phyloP scores from a whole-genome alignment of 2,888 invertebrate species.

The Aethes cnicana region DNA sequence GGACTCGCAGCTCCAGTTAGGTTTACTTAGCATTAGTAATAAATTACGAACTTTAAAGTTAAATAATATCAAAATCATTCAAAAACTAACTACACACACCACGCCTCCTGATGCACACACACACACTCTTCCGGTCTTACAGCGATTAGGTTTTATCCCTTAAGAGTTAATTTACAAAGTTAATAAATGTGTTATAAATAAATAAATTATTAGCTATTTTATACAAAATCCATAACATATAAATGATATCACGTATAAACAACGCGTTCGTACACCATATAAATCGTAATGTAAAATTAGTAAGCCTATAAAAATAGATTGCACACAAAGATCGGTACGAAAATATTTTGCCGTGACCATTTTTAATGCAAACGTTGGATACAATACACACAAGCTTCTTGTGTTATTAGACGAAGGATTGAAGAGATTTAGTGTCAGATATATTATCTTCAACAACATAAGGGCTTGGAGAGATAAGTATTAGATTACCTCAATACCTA shows the following conservation, averaged over 20 bases:
- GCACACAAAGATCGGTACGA: conserved; percentile 67
- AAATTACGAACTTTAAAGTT: conserved; percentile 53
- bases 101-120: conserved; percentile 68
- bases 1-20: conserved; percentile 27
- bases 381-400: no score
- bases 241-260: conserved; percentile 67
- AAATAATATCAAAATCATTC: conserved; percentile 61
- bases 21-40: conserved; percentile 50
- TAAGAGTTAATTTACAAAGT: conserved; percentile 70
- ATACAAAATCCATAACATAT: conserved; percentile 75
- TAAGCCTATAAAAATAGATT: conserved; percentile 78
- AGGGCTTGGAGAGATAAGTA: no score
- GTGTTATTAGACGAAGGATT: no score
- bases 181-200: conserved; percentile 74
- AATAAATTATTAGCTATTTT: conserved; percentile 72
- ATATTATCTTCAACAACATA: no score
- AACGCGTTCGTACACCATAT: conserved; percentile 47
- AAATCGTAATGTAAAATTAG: conserved; percentile 57
- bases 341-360: conserved; percentile 65
- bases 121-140: conserved; percentile 60
- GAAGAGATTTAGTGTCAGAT: no score
- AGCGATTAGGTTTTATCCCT: conserved; percentile 66
- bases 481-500: no score
- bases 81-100: conserved; percentile 69
- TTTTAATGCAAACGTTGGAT: conserved; percentile 41